Evolutionary conservation across 2,113 vertebrate species (phyloP), one percentile per base, ranked within the genome.

Genomic region (Pyrgilauda ruficollis): DNA sequence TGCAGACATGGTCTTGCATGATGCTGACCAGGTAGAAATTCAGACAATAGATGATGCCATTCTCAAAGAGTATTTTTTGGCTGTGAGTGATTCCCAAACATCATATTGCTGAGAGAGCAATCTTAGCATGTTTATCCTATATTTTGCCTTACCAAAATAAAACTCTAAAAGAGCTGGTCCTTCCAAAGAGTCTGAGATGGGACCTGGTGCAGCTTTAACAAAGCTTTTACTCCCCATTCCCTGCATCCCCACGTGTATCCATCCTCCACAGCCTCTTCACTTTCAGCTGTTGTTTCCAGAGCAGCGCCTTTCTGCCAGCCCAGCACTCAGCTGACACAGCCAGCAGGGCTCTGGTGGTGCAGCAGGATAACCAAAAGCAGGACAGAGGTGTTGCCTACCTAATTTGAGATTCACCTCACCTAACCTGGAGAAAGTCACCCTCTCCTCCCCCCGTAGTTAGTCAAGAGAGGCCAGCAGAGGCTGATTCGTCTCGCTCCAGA

Each of bases 251-350:
- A 41, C 0, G 0, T 2, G 0, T 10, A 66, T 46, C 17, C 17
- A 15, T 28, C 46, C 58, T 43, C 26, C 28, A 15, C 52, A 72
- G 31, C 37, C 26, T 63, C 23, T 47, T 63, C 13, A 2, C 28
- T 75, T 90, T 53, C n/a, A 80, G 46, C 28, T 6, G 0, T 56
- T 2, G 1, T 35, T 28, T 84, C 43, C 58, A 41, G 47, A 39
- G 20, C 24, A 88, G 20, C 22, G 17, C 12, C 5, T n/a, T 75
- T 55, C 62, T 70, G 44, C 66, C 47, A 80, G 3, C 33, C 31
- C 70, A 28, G 13, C 0, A 1, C 2, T 1, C 0, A 7, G 20
- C 63, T 73, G 52, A 0, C 0, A 61, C 33, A 52, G 7, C 41
- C 73, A 52, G 47, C 59, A 19, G 26, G 21, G 16, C 53, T 80